Conservation (phyloP, 2,113 vertebrate species). For the Corydoras maculifer region DNA sequence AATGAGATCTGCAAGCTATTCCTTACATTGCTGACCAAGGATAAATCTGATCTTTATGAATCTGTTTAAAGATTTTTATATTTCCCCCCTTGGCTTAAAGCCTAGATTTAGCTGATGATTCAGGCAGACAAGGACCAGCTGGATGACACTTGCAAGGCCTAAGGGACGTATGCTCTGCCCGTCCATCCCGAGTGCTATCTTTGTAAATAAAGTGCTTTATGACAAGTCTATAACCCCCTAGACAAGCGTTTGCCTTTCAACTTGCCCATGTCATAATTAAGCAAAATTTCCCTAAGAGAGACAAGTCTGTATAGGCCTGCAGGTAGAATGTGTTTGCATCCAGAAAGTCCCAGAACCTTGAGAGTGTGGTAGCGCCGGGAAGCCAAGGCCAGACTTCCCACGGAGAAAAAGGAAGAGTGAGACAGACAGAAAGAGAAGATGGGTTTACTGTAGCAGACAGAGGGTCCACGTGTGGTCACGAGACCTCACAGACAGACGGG, state of each 20-base stretch:
- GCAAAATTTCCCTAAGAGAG: not conserved
- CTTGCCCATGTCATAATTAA: no score
- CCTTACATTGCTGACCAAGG: slow-evolving; percentile 24
- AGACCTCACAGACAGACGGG: no score
- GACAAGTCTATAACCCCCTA: no score
- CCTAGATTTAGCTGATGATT: slow-evolving; percentile 18
- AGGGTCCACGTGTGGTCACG: slow-evolving; percentile 43
- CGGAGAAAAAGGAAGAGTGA: slow-evolving; percentile 4
- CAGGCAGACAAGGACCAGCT: slow-evolving; percentile 30
- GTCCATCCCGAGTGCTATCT: not conserved
- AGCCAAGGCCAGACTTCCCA: slow-evolving; percentile 30
- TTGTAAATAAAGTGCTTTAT: slow-evolving; percentile 2
- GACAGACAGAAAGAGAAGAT: slow-evolving; percentile 33
- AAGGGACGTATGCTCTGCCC: not conserved
- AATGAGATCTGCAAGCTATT: slow-evolving; percentile 36
- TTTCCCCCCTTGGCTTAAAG: slow-evolving; percentile 25
- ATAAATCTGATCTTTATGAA: slow-evolving; percentile 46
- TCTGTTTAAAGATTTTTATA: slow-evolving; percentile 41
- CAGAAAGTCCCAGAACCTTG: slow-evolving; percentile 18
- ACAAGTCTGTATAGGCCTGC: not conserved
- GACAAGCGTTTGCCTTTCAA: no score
- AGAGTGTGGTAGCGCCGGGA: slow-evolving; percentile 5
- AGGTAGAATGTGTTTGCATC: slow-evolving; percentile 9
- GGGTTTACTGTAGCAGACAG: slow-evolving; percentile 30
- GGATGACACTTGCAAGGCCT: slow-evolving; percentile 25